A percentile compares a stretch with the other conserved stretches of the same genome.
These are phyloP conservation scores for Actinostola sp. DNA, from an alignment of 92 coral and sea anemone genomes.

Conservation along the genomic window DNA sequence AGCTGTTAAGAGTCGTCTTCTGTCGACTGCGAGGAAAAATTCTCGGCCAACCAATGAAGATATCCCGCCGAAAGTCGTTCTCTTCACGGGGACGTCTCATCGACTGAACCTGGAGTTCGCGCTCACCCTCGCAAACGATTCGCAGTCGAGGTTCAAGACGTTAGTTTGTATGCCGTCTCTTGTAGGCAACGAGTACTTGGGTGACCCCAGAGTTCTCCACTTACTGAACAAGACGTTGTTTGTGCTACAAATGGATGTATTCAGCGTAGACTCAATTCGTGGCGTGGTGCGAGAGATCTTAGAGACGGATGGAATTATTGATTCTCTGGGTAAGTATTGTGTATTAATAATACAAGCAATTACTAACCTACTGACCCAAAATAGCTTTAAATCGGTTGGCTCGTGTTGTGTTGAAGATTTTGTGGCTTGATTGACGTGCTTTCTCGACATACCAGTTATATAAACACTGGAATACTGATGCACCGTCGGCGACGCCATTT, in stretches of 20 bases:
- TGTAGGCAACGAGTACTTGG: constrained; percentile 78
- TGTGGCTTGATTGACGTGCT: too few species aligned
- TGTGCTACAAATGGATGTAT: constrained; percentile 89
- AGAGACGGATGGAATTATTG: constrained; percentile 90
- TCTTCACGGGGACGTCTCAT: constrained; percentile 90
- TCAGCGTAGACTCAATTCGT: constrained; percentile 72
- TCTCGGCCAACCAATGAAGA: constrained; percentile 47
- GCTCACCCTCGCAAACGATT: constrained; percentile 79
- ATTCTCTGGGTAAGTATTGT: constrained; percentile 88
- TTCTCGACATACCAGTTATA: too few species aligned
- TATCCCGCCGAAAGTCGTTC: constrained; percentile 73
- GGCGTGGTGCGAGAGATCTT: constrained; percentile 79
- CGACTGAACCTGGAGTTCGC: constrained; percentile 83
- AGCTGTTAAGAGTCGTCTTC: constrained; percentile 59
- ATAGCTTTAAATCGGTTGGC: too few species aligned
- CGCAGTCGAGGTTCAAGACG: constrained; percentile 80
- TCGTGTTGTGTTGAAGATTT: too few species aligned
- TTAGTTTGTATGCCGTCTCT: constrained; percentile 92
- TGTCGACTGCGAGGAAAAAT: constrained; percentile 42
- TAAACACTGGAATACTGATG: too few species aligned
- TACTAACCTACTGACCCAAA: too few species aligned
- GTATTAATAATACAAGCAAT: too few species aligned
- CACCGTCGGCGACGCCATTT: too few species aligned
- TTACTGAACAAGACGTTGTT: constrained; percentile 82
- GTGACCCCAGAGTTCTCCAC: constrained; percentile 79